These are phyloP conservation scores for Serranus cabrilla DNA, from an alignment of 2,797 vertebrate genomes.

Conservation along the genomic window DNA sequence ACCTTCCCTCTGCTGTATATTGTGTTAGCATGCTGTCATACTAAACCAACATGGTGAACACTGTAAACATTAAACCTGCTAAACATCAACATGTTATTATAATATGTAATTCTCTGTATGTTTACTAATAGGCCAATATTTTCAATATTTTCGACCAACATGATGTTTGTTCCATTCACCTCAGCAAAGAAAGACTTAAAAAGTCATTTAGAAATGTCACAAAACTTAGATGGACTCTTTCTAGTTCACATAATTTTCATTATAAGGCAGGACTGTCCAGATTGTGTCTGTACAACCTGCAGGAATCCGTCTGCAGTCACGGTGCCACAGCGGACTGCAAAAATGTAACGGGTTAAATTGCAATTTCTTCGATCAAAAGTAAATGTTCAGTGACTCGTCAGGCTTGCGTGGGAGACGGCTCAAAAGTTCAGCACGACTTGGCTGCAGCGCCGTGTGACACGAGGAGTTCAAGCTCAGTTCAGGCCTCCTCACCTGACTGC, in stretches of 20 bases:
- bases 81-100: too few relatives aligned
- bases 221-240: background rate
- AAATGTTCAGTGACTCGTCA: constrained; percentile 39
- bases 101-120: too few relatives aligned
- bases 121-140: too few relatives aligned
- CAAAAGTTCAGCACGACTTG: constrained; percentile 44
- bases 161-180: background rate
- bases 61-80: background rate
- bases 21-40: background rate
- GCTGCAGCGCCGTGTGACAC: constrained; percentile 3
- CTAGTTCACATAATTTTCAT: background rate
- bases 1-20: background rate
- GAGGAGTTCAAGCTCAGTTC: constrained; percentile 27
- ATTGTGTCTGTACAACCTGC: background rate
- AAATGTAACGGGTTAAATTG: constrained; percentile 10
- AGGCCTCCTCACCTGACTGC: constrained; percentile 13
- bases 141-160: too few relatives aligned
- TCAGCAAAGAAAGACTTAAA: background rate
- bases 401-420: constrained; percentile 27
- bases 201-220: background rate
- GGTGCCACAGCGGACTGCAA: background rate
- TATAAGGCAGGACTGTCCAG: background rate
- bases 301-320: background rate
- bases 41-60: background rate
- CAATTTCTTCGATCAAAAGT: constrained; percentile 8